Percentiles rank a stretch among this genome's conserved stretches.
These are phyloP conservation scores for Peromyscus californicus DNA, from an alignment of 2,113 vertebrate genomes.

Conservation along the genomic window DNA sequence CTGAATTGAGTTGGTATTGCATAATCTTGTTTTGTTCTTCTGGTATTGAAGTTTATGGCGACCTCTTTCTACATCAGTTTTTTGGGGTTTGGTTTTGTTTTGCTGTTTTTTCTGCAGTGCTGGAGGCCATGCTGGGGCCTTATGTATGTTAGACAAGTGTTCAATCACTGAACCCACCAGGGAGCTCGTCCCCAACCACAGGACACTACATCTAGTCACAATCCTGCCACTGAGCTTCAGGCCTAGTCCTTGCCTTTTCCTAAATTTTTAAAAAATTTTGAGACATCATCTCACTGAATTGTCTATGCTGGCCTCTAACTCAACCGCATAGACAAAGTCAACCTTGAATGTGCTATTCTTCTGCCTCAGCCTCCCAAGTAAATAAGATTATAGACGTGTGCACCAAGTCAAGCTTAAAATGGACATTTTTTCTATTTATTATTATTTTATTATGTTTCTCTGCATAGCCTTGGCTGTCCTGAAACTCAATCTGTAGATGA, in stretches of 20 bases:
- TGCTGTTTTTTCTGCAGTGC: background rate
- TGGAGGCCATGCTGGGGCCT: background rate
- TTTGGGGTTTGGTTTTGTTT: background rate
- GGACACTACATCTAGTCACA: background rate
- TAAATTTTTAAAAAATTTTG: background rate
- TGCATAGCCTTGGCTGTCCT: background rate
- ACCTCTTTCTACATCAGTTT: background rate
- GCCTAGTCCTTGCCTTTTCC: background rate
- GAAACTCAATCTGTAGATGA: background rate
- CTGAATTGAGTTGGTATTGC: background rate
- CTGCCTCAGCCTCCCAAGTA: background rate
- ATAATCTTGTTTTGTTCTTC: slow-evolving; percentile 50
- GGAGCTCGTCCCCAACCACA: background rate
- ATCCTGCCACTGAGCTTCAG: background rate
- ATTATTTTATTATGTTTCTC: background rate
- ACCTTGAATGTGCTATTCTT: background rate
- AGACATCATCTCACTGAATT: background rate
- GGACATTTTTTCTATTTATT: background rate
- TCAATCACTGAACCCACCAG: background rate
- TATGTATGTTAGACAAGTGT: background rate
- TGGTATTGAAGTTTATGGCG: slow-evolving; percentile 13
- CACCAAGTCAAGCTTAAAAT: background rate
- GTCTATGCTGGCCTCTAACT: background rate
- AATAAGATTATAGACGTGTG: background rate
- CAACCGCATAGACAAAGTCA: background rate